phyloP scores from a whole-genome alignment of 2,113 vertebrate genomes.

The Seriola quinqueradiata region DNA sequence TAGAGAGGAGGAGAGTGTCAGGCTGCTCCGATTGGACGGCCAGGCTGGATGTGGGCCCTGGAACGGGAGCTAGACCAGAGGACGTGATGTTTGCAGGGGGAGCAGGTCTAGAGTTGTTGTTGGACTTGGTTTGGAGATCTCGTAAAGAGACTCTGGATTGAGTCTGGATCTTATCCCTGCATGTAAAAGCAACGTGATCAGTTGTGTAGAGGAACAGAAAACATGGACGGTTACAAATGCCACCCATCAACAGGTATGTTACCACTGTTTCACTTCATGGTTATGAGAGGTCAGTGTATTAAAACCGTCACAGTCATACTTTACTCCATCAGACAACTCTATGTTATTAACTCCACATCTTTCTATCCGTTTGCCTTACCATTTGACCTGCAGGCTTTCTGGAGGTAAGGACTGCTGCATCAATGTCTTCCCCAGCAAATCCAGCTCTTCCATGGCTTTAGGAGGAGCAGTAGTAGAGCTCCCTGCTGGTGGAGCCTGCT shows the following conservation, averaged over 20 bases:
- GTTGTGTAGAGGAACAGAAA: constrained; percentile 36
- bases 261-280: neutral
- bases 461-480: constrained; percentile 58
- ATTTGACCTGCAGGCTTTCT: constrained; percentile 93
- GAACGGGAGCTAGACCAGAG: constrained; percentile 13
- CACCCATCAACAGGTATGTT: too few species aligned
- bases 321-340: neutral
- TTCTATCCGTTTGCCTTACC: constrained; percentile 71
- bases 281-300: neutral
- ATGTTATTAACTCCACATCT: neutral
- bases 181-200: neutral
- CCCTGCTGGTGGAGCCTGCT: constrained; percentile 47
- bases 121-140: constrained; percentile 91
- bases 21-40: constrained; percentile 72
- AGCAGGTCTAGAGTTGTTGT: constrained; percentile 55
- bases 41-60: constrained; percentile 9
- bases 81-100: constrained; percentile 22
- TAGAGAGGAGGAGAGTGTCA: constrained; percentile 68
- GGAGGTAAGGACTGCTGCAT: constrained; percentile 95
- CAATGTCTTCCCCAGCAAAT: constrained; percentile 93
- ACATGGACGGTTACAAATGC: constrained; percentile 67
- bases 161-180: constrained; percentile 92
- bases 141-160: constrained; percentile 89
- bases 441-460: constrained; percentile 92
- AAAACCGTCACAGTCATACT: neutral